Percentiles rank a stretch among this genome's conserved stretches.
These are phyloP conservation scores for Himalopsyche tibetana DNA, from an alignment of 2,888 invertebrate species.

Conservation along the genomic window DNA sequence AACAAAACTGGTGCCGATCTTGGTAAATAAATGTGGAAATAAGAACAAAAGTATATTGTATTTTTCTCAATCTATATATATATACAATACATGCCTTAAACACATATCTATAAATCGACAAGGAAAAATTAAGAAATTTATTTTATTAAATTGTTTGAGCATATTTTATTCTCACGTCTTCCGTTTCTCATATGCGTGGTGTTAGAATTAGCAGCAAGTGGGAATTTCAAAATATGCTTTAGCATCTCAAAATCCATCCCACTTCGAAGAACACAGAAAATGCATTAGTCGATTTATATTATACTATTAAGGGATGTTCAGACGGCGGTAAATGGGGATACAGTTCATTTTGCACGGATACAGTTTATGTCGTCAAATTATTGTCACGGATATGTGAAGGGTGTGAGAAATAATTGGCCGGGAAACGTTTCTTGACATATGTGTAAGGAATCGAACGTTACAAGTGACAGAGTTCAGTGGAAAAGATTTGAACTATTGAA, in stretches of 20 bases:
- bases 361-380: background rate
- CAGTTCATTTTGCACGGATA: constrained; percentile 7
- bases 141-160: no score
- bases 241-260: constrained; percentile 48
- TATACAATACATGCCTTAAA: no score
- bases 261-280: constrained; percentile 57
- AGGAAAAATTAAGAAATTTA: no score
- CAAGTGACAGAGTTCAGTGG: no score
- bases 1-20: no score
- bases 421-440: background rate
- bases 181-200: background rate
- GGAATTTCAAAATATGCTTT: constrained; percentile 50
- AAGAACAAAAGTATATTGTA: no score
- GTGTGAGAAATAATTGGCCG: background rate
- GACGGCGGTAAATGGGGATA: background rate
- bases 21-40: no score
- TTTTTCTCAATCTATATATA: no score
- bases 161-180: no score
- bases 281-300: constrained; percentile 62
- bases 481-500: no score
- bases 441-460: no score
- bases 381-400: background rate
- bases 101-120: no score
- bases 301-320: constrained; percentile 45
- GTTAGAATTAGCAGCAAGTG: constrained; percentile 52